Evolutionary conservation across 2,797 vertebrate genomes (phyloP).

Genomic region (Erethizon dorsatum): DNA sequence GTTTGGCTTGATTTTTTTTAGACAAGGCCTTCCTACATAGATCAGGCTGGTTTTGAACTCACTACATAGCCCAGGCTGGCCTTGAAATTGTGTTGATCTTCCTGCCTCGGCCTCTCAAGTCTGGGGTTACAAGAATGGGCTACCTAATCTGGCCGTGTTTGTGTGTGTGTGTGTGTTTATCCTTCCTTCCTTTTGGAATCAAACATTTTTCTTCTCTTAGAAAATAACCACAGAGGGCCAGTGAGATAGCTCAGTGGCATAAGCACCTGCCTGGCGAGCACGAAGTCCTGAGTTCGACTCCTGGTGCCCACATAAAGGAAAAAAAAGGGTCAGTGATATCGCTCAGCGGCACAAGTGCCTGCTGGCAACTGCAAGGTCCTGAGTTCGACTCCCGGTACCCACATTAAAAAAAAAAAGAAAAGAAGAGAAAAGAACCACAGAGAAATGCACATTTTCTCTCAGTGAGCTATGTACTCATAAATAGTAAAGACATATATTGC

Average conservation of each 20-base stretch:
- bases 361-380: too few species aligned
- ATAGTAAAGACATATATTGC: not conserved
- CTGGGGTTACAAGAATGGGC: not conserved
- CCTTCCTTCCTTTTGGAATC: not conserved
- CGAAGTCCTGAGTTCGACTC: too few species aligned
- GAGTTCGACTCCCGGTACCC: too few species aligned
- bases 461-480: constrained; percentile 7
- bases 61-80: not conserved
- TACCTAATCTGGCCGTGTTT: not conserved
- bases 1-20: not conserved
- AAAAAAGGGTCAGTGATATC: too few species aligned
- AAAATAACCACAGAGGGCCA: constrained; percentile 2
- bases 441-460: constrained; percentile 22
- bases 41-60: not conserved
- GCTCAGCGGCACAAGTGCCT: too few species aligned
- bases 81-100: not conserved
- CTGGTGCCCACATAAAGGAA: too few species aligned
- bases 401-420: too few species aligned
- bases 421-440: constrained; percentile 13
- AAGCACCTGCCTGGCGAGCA: too few species aligned
- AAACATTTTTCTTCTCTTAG: constrained; percentile 46
- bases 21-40: not conserved
- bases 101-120: not conserved
- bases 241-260: too few species aligned
- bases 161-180: not conserved